Evolutionary conservation across 2,888 invertebrate genomes (phyloP), one percentile per base, ranked within the genome.

Genomic region (Steinernema hermaphroditum): DNA sequence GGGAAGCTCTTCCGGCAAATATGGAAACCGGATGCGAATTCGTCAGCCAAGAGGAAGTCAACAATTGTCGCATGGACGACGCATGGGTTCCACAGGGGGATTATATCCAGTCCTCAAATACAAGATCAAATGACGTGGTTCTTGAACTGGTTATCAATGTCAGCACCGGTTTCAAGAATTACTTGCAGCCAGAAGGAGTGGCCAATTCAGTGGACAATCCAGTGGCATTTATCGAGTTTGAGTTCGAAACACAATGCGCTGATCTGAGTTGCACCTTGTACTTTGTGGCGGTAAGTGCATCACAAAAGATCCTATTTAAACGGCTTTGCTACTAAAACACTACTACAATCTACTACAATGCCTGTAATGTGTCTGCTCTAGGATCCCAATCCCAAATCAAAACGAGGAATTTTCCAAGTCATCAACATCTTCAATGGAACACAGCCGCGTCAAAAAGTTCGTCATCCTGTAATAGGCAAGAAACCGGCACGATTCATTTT

Each of bases 221-320:
- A 70, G 87, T 90, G 12, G 89, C 89, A 0, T 84, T 88, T 12
- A 80, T 90, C 46, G 87, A 87, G 0, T 89, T 90, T 79, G 87
- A 87, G 22, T 90, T 90, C 83, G 89, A 90, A 76, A 87, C 89
- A n/a, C 79, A 85, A 19, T 91, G 91, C 82, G 80, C 83, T 0
- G 85, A 86, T n/a, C 77, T 78, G 2, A 87, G 88, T 43, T 90
- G 90, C 82, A 88, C 88, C 74, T 87, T 91, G 41, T 87, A 89
- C 49, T 89, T 90, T 76, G 88, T 90, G 81, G 87, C 89, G 86
- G 90, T 89, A 81, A 78, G 83, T 19, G 16, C 4, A 4, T 37
- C 12, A 37, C 37, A 37, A 4, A 37, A 8, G 37, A 8, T 37
- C 12, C 37, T n/a, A n/a, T n/a, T n/a, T n/a, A n/a, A n/a, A n/a